phyloP scores from a whole-genome alignment of 2,888 invertebrate genomes.

The Tachina grossa region DNA sequence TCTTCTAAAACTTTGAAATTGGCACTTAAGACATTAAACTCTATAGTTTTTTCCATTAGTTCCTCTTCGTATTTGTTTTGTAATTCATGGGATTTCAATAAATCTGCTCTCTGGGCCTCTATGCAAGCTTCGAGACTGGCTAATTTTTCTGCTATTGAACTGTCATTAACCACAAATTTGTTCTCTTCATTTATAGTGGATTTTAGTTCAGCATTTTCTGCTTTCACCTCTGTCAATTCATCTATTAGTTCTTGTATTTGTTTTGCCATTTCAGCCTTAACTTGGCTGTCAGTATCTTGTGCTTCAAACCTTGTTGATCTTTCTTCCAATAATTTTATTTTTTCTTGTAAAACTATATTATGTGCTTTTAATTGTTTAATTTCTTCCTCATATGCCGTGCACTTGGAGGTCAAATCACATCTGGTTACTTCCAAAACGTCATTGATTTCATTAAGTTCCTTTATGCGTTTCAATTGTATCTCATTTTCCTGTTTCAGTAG shows the following conservation, averaged over 20 bases:
- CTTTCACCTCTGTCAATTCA: slow-evolving; percentile 66
- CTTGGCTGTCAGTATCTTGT: slow-evolving; percentile 73
- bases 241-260: slow-evolving; percentile 77
- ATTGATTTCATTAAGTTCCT: slow-evolving; percentile 85
- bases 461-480: slow-evolving; percentile 79
- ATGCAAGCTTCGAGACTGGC: slow-evolving; percentile 83
- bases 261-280: slow-evolving; percentile 79
- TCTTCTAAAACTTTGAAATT: slow-evolving; percentile 82
- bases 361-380: slow-evolving; percentile 82
- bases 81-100: slow-evolving; percentile 84
- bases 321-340: slow-evolving; percentile 82
- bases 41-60: slow-evolving; percentile 84
- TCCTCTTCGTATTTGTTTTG: slow-evolving; percentile 84
- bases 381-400: slow-evolving; percentile 80
- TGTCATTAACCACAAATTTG: slow-evolving; percentile 85
- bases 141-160: slow-evolving; percentile 80
- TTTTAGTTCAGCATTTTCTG: slow-evolving; percentile 62
- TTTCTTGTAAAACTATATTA: slow-evolving; percentile 81
- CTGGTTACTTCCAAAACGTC: slow-evolving; percentile 83
- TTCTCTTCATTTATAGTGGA: slow-evolving; percentile 66
- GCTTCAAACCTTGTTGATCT: slow-evolving; percentile 67
- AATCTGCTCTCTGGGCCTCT: slow-evolving; percentile 83
- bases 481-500: slow-evolving; percentile 80
- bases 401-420: slow-evolving; percentile 82
- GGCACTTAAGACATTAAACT: slow-evolving; percentile 83